phyloP scores from a whole-genome alignment of 2,888 invertebrate genomes.

The Drosophila fungiperda region DNA sequence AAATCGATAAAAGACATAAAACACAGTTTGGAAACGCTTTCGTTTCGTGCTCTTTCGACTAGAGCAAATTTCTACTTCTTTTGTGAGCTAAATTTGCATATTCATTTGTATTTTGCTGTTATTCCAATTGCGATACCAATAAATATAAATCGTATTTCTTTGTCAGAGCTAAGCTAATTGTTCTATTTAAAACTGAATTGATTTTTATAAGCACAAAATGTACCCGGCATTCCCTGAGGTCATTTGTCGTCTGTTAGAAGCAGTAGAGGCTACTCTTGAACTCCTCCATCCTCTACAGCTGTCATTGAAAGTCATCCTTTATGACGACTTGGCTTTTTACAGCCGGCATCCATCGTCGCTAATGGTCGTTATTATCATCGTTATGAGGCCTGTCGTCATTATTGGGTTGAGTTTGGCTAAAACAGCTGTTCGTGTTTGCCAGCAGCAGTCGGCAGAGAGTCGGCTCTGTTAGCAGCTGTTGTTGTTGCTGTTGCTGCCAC shows the following conservation, averaged over 20 bases:
- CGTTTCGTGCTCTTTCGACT: background rate
- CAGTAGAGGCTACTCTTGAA: background rate
- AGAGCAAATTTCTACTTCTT: background rate
- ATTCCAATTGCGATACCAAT: background rate
- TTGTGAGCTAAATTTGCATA: background rate
- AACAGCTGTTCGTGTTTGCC: slow-evolving; percentile 59
- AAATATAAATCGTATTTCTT: background rate
- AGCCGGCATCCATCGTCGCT: slow-evolving; percentile 28
- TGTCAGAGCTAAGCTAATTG: background rate
- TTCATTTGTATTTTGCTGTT: background rate
- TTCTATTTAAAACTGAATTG: background rate
- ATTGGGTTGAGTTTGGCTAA: slow-evolving; percentile 17
- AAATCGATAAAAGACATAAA: background rate
- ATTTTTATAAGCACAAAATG: background rate
- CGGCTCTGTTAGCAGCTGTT: slow-evolving; percentile 69
- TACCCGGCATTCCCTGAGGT: background rate
- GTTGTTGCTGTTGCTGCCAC: slow-evolving; percentile 36
- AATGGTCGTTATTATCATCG: slow-evolving; percentile 14
- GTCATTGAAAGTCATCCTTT: background rate
- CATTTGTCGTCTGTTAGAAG: background rate
- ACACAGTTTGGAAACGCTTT: background rate
- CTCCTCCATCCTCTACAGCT: background rate
- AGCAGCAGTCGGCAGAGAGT: slow-evolving; percentile 36
- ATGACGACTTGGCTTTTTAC: background rate
- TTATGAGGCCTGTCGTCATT: slow-evolving; percentile 12